Base-by-base conservation (phyloP, 2,113 vertebrate species). In the Pipa parva region DNA sequence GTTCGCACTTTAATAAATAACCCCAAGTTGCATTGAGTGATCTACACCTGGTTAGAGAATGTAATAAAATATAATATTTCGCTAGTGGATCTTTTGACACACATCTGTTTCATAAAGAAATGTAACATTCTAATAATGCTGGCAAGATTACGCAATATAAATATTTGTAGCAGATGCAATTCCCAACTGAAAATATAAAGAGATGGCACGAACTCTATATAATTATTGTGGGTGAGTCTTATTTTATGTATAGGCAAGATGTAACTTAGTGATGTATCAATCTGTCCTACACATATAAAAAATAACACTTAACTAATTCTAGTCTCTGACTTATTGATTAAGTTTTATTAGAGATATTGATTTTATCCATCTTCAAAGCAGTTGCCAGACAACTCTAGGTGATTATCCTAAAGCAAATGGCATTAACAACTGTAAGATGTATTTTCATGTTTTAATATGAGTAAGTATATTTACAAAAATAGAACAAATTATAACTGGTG, bases 271-370 rank as follows among this genome's bases (percentile, higher is more conserved):
- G 55, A 51, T 59, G 45, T 37, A 50, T 37, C 13, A 29, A 55
- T 65, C 71, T 13, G 2, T n/a, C 26, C 9, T 31, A 20, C 24
- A 28, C 9, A 17, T 27, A 73, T 73, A 64, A 26, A 68, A 1
- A 63, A 71, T 51, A 36, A 28, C 63, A 36, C 1, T 66, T 71
- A 26, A 21, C 28, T 58, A 46, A 8, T 72, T 71, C 66, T 66
- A 75, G 64, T 63, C 7, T 7, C 0, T 63, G 31, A 33, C 33
- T 74, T 77, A 33, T 49, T 49, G 29, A 56, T 63, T 74, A 28
- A 1, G 22, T 26, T 75, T 79, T 52, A 73, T 71, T 71, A 33
- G 58, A 77, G 26, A 67, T 74, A 74, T 29, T 63, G 33, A 63
- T 76, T 18, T 54, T 15, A 29, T 68, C 65, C 55, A 36, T 20